Conservation (phyloP, 2,888 invertebrate species). For the Leptarthrus brevirostris region DNA sequence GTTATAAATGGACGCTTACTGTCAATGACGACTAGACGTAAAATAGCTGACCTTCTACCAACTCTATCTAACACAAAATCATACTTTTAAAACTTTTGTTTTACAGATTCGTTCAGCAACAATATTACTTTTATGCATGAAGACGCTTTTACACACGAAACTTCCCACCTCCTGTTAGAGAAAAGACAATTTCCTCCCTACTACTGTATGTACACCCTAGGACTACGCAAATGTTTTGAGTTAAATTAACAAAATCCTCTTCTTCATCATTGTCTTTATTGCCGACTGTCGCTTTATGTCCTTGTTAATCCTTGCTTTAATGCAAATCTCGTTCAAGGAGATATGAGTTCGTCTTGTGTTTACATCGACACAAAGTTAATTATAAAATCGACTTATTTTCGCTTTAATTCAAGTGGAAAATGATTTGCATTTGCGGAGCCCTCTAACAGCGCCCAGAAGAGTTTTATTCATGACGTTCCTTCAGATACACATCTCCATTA, state of each 20-base stretch:
- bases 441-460: slow-evolving; percentile 23
- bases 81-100: too few relatives aligned
- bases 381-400: slow-evolving; percentile 56
- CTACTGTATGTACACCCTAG: too few relatives aligned
- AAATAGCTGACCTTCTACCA: too few relatives aligned
- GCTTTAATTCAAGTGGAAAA: slow-evolving; percentile 57
- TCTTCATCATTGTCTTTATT: background rate
- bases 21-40: too few relatives aligned
- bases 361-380: slow-evolving; percentile 57
- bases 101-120: too few relatives aligned
- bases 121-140: too few relatives aligned
- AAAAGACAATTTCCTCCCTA: too few relatives aligned
- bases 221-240: slow-evolving; percentile 20
- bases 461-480: slow-evolving; percentile 39
- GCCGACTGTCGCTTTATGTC: slow-evolving; percentile 35
- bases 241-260: slow-evolving; percentile 42
- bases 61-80: too few relatives aligned
- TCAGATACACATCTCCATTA: slow-evolving; percentile 41
- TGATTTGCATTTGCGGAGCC: slow-evolving; percentile 56
- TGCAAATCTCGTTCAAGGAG: slow-evolving; percentile 32
- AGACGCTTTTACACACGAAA: too few relatives aligned
- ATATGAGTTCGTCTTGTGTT: slow-evolving; percentile 49
- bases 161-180: too few relatives aligned
- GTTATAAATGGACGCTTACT: too few relatives aligned
- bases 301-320: slow-evolving; percentile 30